Base-by-base conservation (phyloP, 2,888 invertebrate genomes). In the Drosophila engyochracea region DNA sequence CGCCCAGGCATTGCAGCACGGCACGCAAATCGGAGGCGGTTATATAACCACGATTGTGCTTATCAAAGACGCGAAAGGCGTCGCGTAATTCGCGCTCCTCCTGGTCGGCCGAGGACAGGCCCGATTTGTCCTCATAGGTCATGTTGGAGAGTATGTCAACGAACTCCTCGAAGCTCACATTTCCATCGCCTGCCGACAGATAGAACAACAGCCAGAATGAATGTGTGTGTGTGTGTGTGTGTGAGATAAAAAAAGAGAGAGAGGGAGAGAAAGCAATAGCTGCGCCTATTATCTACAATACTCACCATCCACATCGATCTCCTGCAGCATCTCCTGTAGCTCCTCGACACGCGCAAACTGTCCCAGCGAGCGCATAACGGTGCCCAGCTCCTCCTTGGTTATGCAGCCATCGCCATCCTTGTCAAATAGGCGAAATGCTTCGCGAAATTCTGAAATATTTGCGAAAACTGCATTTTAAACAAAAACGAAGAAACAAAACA, bases 1-100 rank as follows among this genome's bases (percentile, higher is more conserved):
- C 98, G 4, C 98, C 98, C 68, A 98, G 94, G 92, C 98, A 98
- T 93, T 97, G 97, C 72, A 98, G 94, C 10, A 98, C 98, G 0
- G 97, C 97, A 77, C 97, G 94, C 75, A 98, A 94, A 92, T 98
- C 98, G 0, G 97, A 97, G 3, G 97, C 97, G 60, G 97, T 97
- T 88, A 98, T 98, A 92, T 97, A 98, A 0, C 98, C 97, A 33
- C 97, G 95, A 93, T 97, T 97, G 91, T 97, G 97, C 89, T 98
- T 98, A 93, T 98, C 98, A 91, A 98, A 98, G 25, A 97, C 97
- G 77, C 97, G 94, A 93, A 98, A 97, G 10, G 97, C 97, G 91
- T 98, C 98, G 30, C 97, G 94, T 14, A 97, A 93, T 88, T 97
- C 97, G 68, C 97, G 95, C 91, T 97, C 97, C 92, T 97, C 97